Evolutionary conservation across 2,888 invertebrate genomes (phyloP), one percentile per base, ranked within the genome.

Genomic region (Caenorhabditis afra): DNA sequence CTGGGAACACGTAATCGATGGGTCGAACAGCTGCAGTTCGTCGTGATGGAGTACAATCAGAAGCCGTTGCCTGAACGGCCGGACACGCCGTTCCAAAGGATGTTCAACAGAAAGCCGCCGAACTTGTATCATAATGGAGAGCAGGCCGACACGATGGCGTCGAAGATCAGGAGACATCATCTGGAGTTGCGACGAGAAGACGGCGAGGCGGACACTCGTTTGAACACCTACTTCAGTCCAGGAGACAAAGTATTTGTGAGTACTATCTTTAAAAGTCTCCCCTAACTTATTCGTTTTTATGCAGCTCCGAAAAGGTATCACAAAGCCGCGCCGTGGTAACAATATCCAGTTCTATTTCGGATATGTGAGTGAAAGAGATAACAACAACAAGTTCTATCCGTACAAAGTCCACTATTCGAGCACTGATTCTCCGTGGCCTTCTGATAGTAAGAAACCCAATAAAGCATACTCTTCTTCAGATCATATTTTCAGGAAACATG

Each of bases 31-130:
- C 8, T 81, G 12, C 80, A 65, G 5, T 81, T 79, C 16, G 62
- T 71, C 5, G 65, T 75, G 0, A 81, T 83, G 83, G 71, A 81
- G 12, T 49, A 71, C 39, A 83, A 83, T 59, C 83, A 83, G 47
- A 47, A 44, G n/a, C 18, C 52, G 4, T 7, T 62, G 4, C n/a
- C 62, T 4, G 35, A 37, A 8, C 41, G 39, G 12, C 22, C 22
- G 0, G 55, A 52, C 4, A 59, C 65, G 3, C 39, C 57, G 23
- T 78, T 80, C 11, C 59, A 83, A 50, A 37, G 75, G 59, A 79
- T 83, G 68, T 83, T 83, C 65, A 58, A 71, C 1, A n/a, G 83
- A 20, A 79, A 67, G 20, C 80, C 83, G 3, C 73, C 67, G 7
- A 59, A 70, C 57, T 45, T 79, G 45, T 79, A 73, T 50, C 44